These are phyloP conservation scores for Prosopocoilus inquinatus DNA, from an alignment of 2,888 invertebrate species.

Conservation along the genomic window DNA sequence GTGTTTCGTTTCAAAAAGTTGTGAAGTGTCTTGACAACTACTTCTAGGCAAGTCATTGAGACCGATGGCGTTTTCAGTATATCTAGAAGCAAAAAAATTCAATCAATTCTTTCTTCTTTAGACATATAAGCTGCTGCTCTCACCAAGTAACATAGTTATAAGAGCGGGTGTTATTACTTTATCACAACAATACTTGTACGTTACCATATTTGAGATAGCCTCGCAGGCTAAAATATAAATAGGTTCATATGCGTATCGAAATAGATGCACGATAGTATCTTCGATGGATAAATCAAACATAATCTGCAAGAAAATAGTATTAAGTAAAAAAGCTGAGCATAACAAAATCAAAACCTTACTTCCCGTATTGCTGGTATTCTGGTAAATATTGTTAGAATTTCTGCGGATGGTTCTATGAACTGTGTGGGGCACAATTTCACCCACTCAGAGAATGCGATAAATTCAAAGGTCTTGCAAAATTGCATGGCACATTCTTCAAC, in stretches of 20 bases:
- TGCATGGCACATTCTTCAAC: neutral
- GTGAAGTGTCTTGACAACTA: neutral
- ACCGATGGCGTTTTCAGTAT: no score
- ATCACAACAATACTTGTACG: constrained; percentile 40
- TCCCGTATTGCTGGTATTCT: neutral
- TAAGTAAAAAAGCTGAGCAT: neutral
- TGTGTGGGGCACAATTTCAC: neutral
- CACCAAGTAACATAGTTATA: constrained; percentile 25
- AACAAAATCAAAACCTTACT: constrained; percentile 2
- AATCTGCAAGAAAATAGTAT: constrained; percentile 2
- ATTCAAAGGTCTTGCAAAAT: constrained; percentile 1
- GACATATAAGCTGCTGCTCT: no score
- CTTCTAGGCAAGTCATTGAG: neutral
- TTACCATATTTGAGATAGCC: constrained; percentile 37
- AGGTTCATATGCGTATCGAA: constrained; percentile 6
- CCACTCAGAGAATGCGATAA: constrained; percentile 2
- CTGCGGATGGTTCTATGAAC: neutral
- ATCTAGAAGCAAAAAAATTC: no score
- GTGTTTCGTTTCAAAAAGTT: neutral
- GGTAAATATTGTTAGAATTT: neutral
- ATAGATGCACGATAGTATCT: constrained; percentile 6
- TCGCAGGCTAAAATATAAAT: constrained; percentile 23
- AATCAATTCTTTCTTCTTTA: no score
- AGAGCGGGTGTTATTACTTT: constrained; percentile 37
- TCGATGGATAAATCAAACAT: constrained; percentile 17